phyloP scores from a whole-genome alignment of 2,888 invertebrate genomes.

The Campoplex nolae region DNA sequence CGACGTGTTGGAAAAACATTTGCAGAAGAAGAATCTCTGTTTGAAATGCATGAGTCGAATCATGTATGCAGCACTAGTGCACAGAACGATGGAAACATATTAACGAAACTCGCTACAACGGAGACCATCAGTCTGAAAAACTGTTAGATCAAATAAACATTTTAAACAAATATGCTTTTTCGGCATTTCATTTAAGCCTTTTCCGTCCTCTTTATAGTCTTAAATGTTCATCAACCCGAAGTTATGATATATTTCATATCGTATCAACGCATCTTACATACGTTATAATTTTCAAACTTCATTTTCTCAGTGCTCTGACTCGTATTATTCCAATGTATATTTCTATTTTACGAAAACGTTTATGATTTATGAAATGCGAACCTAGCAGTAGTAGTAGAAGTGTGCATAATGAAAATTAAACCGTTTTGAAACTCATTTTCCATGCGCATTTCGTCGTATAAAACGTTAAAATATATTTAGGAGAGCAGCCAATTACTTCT shows the following conservation, averaged over 20 bases:
- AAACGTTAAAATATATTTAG: neutral
- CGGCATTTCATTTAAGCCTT: neutral
- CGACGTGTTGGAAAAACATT: neutral
- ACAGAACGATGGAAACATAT: neutral
- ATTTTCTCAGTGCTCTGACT: too few relatives aligned
- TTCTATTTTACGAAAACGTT: neutral
- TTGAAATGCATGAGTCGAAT: neutral
- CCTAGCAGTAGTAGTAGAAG: neutral
- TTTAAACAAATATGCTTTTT: neutral
- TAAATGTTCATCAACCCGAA: neutral
- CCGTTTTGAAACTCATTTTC: neutral
- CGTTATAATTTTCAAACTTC: neutral
- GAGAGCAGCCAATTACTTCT: neutral
- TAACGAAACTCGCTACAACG: neutral
- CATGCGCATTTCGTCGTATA: neutral
- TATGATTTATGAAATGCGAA: neutral
- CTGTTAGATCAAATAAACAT: constrained; percentile 6
- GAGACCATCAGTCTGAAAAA: neutral
- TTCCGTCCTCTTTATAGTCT: neutral
- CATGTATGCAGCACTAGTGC: neutral
- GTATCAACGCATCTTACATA: neutral
- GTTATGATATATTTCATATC: neutral
- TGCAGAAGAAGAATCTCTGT: neutral
- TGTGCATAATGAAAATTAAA: neutral
- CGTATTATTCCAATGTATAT: neutral